Evolutionary conservation across 2,888 invertebrate genomes (phyloP).

Genomic region (Microctonus brassicae): DNA sequence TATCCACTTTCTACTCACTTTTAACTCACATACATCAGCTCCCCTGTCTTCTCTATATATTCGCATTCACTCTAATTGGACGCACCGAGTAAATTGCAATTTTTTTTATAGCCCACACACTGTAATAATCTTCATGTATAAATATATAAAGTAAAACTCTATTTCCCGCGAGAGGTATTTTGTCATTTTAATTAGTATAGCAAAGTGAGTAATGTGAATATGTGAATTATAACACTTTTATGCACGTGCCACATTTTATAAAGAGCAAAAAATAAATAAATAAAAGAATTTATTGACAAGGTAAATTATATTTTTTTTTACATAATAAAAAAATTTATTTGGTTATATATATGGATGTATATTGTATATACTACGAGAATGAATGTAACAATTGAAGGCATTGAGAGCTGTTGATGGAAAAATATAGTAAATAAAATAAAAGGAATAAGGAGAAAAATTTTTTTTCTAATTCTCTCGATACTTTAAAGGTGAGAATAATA

Average conservation of each 20-base stretch:
- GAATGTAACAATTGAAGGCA: neutral
- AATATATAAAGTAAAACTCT: neutral
- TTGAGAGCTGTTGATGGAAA: neutral
- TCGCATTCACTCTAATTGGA: neutral
- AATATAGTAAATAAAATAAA: neutral
- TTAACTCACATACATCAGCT: neutral
- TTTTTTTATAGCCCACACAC: slow-evolving; percentile 13
- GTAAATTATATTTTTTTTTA: neutral
- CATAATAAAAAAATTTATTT: neutral
- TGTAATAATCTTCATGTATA: neutral
- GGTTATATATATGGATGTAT: no score
- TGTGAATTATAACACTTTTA: neutral
- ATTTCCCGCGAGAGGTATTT: neutral
- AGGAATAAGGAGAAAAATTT: neutral
- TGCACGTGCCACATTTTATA: neutral
- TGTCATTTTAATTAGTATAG: neutral
- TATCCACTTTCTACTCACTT: neutral
- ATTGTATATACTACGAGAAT: neutral
- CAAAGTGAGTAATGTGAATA: neutral
- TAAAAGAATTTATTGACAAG: neutral
- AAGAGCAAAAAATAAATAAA: neutral
- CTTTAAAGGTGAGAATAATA: slow-evolving; percentile 1
- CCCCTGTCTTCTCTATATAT: neutral
- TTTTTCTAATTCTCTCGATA: no score
- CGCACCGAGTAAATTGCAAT: slow-evolving; percentile 23